These are phyloP conservation scores for Myotis lucifugus DNA, from an alignment of 2,113 vertebrate species.

Conservation along the genomic window DNA sequence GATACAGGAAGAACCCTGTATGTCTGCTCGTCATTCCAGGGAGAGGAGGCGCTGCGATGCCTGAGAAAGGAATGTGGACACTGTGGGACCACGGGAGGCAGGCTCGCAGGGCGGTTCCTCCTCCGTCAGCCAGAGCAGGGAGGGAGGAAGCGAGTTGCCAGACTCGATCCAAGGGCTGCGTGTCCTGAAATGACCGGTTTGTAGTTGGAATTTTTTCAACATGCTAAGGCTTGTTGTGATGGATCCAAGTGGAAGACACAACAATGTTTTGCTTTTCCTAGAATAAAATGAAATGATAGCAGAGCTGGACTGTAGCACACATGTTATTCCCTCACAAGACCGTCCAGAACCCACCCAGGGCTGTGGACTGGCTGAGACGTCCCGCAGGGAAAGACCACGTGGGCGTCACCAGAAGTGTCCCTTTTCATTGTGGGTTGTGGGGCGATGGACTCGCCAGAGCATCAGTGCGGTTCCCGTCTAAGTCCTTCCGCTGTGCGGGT, in stretches of 20 bases:
- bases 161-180: not conserved
- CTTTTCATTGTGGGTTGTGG: not conserved
- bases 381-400: too few relatives aligned
- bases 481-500: not conserved
- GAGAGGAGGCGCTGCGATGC: too few relatives aligned
- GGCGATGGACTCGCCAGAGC: not conserved
- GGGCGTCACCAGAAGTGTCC: fast-evolving
- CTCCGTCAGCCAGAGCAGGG: fast-evolving
- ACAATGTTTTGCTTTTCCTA: not conserved
- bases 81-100: fast-evolving
- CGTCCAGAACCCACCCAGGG: not conserved
- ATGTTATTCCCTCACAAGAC: fast-evolving
- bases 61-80: not conserved
- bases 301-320: not conserved
- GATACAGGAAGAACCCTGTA: not conserved
- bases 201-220: not conserved
- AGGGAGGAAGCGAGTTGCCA: not conserved
- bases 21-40: not conserved
- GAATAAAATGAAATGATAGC: not conserved
- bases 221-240: not conserved
- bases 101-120: fast-evolving
- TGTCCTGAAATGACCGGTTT: not conserved
- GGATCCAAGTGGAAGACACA: not conserved
- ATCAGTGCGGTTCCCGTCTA: not conserved
- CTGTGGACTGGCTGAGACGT: not conserved